These are phyloP conservation scores for Promerops cafer DNA, from an alignment of 2,113 vertebrate species.

Conservation along the genomic window DNA sequence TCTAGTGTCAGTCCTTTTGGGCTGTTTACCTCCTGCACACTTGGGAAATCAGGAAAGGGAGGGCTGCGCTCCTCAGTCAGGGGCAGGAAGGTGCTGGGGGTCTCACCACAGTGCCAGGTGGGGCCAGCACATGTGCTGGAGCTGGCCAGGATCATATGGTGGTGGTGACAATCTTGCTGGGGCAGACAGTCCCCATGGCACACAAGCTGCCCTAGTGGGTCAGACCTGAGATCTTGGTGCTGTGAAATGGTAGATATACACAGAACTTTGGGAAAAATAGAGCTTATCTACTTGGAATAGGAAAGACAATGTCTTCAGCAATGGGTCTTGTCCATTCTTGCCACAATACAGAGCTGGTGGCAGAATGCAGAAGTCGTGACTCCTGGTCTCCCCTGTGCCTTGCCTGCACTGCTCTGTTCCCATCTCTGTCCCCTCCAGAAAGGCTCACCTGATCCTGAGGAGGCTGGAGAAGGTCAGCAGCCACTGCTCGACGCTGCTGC, in stretches of 20 bases:
- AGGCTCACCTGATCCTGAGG: constrained; percentile 92
- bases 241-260: not conserved
- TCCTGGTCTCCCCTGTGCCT: not conserved
- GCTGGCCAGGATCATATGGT: not conserved
- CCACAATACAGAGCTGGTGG: not conserved
- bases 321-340: rapidly evolving
- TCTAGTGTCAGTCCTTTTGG: not conserved
- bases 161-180: not conserved
- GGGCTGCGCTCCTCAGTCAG: not conserved
- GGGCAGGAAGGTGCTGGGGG: not conserved
- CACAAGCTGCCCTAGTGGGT: not conserved
- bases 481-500: constrained; percentile 83
- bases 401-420: not conserved
- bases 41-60: not conserved
- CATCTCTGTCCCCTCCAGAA: constrained; percentile 70
- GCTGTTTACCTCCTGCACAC: not conserved
- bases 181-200: not conserved
- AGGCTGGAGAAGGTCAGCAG: constrained; percentile 89
- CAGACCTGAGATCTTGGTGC: not conserved
- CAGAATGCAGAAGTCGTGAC: not conserved
- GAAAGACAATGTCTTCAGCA: not conserved
- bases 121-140: not conserved
- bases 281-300: not conserved
- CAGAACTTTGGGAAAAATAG: not conserved
- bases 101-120: not conserved